phyloP scores from a whole-genome alignment of 1,140 invertebrate genomes.

The Ips nitidus region DNA sequence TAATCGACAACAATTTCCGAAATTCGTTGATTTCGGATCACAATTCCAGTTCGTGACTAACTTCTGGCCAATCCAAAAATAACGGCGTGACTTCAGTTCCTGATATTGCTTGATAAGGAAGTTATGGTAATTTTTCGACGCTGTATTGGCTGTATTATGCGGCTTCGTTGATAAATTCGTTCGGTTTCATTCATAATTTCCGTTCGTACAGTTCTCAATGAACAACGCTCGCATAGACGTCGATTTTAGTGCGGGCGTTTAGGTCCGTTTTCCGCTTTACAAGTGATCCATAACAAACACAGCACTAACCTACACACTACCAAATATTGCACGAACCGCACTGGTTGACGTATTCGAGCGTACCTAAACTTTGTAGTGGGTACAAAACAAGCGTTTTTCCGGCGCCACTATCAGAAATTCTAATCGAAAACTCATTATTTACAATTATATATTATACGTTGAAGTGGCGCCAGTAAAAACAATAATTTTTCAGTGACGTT shows the following conservation, averaged over 20 bases:
- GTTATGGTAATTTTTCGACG: conserved; percentile 24
- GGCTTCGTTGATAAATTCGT: conserved; percentile 31
- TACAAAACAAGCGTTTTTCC: too few relatives aligned
- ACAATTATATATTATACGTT: conserved; percentile 5
- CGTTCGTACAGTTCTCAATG: conserved; percentile 30
- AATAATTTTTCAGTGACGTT: conserved; percentile 13
- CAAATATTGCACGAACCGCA: too few relatives aligned
- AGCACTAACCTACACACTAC: too few relatives aligned
- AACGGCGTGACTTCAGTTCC: conserved; percentile 39
- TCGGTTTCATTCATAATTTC: conserved; percentile 35
- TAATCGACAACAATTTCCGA: too few relatives aligned
- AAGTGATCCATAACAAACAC: background rate
- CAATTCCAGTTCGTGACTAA: conserved; percentile 29
- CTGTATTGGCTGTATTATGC: conserved; percentile 27
- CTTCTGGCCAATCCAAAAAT: conserved; percentile 34
- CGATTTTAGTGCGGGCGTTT: background rate
- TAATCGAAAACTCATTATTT: conserved; percentile 11
- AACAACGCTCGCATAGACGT: conserved; percentile 5
- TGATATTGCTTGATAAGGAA: conserved; percentile 27
- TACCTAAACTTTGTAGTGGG: too few relatives aligned
- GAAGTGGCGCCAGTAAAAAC: conserved; percentile 15
- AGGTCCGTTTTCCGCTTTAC: background rate
- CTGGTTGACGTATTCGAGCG: too few relatives aligned
- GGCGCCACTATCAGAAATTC: conserved; percentile 13
- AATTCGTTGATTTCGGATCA: conserved; percentile 7